phyloP scores from a whole-genome alignment of 2,888 invertebrate species.

The Leucania comma region DNA sequence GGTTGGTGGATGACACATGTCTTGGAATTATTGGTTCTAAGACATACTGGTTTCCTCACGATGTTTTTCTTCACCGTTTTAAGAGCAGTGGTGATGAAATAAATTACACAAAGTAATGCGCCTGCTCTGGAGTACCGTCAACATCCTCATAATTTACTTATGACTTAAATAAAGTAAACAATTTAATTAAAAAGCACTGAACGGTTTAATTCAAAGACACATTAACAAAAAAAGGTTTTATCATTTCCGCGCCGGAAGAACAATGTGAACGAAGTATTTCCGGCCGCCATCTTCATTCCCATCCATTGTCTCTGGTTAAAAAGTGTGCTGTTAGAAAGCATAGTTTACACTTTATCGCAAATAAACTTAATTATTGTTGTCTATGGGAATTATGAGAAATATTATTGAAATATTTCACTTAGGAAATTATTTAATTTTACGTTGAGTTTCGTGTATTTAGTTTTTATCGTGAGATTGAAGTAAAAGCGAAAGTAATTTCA shows the following conservation, averaged over 20 bases:
- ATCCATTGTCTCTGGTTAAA: constrained; percentile 73
- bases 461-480: constrained; percentile 17
- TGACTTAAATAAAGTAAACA: constrained; percentile 31
- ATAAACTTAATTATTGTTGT: constrained; percentile 57
- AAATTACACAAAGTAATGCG: too few species aligned
- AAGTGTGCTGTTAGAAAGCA: constrained; percentile 68
- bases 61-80: too few species aligned
- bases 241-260: constrained; percentile 64
- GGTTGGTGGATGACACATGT: too few species aligned
- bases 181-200: constrained; percentile 59
- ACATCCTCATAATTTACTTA: constrained; percentile 29
- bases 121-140: too few species aligned
- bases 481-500: constrained; percentile 11
- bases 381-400: constrained; percentile 63
- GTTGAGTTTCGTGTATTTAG: constrained; percentile 5
- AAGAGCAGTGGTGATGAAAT: too few species aligned
- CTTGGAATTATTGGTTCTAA: too few species aligned
- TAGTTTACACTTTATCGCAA: constrained; percentile 62
- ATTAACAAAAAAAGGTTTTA: constrained; percentile 57
- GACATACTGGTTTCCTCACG: too few species aligned
- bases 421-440: constrained; percentile 26
- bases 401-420: constrained; percentile 28
- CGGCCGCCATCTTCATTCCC: constrained; percentile 73
- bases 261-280: constrained; percentile 63
- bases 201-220: constrained; percentile 58